A percentile compares a stretch with the other conserved stretches of the same genome.
These are phyloP conservation scores for Alouatta palliata DNA, from an alignment of 2,113 vertebrate genomes.

Conservation along the genomic window DNA sequence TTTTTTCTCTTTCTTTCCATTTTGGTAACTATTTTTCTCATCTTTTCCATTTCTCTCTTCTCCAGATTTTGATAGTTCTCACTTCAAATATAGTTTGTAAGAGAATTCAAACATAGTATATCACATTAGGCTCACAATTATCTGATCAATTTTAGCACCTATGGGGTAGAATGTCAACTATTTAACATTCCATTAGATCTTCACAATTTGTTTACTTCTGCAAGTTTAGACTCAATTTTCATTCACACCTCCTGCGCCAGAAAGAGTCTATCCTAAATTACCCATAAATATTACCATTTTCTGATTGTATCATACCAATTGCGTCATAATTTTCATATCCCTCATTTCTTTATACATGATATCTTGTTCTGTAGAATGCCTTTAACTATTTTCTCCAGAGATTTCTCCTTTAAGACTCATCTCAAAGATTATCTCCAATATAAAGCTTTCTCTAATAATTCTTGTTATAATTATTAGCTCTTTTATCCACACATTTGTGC, in stretches of 20 bases:
- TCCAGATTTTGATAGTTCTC: background rate
- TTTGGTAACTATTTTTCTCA: background rate
- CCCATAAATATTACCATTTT: background rate
- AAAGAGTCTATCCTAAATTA: background rate
- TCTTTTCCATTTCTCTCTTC: background rate
- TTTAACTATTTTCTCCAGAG: background rate
- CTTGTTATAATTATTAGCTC: background rate
- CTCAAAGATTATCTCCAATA: background rate
- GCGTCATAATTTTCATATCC: background rate
- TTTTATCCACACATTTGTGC: background rate
- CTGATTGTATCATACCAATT: background rate
- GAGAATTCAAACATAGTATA: background rate
- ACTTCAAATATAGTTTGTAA: background rate
- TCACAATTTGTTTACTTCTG: background rate
- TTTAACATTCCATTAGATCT: background rate
- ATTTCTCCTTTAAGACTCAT: background rate
- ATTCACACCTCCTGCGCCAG: background rate
- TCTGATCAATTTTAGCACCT: background rate
- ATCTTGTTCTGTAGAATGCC: background rate
- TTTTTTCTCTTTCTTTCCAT: background rate
- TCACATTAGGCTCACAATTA: background rate
- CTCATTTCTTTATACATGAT: background rate
- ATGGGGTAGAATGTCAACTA: accelerated
- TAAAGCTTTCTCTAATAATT: background rate
- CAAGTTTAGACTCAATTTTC: background rate